phyloP scores from a whole-genome alignment of 2,888 invertebrate genomes.

The Parnassius glacialis region DNA sequence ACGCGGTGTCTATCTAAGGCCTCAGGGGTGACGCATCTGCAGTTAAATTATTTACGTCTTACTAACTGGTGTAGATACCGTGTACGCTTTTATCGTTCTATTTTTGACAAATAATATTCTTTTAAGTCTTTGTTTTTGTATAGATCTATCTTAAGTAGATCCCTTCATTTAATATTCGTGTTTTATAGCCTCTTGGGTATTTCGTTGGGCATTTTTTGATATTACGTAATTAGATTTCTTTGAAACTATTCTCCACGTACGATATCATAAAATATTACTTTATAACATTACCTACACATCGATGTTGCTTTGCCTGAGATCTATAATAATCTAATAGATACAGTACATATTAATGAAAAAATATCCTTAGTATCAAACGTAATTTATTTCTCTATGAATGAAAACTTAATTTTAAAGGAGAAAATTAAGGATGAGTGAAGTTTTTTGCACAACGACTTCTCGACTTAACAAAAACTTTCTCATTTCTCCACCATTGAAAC shows the following conservation, averaged over 20 bases:
- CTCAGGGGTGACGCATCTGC: too few species aligned
- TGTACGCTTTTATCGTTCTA: too few species aligned
- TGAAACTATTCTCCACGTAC: slow-evolving; percentile 12
- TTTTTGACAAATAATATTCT: too few species aligned
- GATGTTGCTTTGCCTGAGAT: too few species aligned
- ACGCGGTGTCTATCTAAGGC: too few species aligned
- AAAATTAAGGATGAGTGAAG: slow-evolving; percentile 12
- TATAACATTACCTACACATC: too few species aligned
- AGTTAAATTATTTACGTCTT: too few species aligned
- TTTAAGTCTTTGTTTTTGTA: neutral
- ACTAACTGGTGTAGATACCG: too few species aligned
- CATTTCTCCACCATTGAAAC: slow-evolving; percentile 67
- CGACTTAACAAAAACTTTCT: slow-evolving; percentile 64
- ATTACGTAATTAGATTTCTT: slow-evolving; percentile 12
- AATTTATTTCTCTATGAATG: neutral
- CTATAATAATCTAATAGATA: too few species aligned
- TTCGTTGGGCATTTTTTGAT: slow-evolving; percentile 19
- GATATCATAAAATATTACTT: neutral
- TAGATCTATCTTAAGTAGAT: slow-evolving; percentile 6
- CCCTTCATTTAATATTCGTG: slow-evolving; percentile 17
- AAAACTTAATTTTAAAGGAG: slow-evolving; percentile 15
- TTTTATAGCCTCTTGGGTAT: slow-evolving; percentile 13
- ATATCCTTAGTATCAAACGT: neutral
- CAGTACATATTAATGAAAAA: too few species aligned
- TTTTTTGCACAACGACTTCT: slow-evolving; percentile 42